Conservation (phyloP, 1,140 invertebrate genomes). For the Brachionus rotundiformis region DNA sequence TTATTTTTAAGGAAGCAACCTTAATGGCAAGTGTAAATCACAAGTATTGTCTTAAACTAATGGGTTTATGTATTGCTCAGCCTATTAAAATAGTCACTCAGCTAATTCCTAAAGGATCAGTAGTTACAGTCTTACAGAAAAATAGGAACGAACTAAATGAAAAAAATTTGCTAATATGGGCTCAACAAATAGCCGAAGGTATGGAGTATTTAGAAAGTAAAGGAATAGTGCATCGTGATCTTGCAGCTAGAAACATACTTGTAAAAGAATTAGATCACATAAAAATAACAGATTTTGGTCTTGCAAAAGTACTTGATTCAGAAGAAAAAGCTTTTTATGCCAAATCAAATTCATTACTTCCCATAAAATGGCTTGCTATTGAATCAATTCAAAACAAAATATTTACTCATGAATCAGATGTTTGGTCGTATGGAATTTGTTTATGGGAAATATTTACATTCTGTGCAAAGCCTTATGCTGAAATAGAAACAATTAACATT, state of each 20-base stretch:
- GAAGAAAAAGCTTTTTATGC: slow-evolving; percentile 71
- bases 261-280: slow-evolving; percentile 66
- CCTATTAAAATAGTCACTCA: slow-evolving; percentile 24
- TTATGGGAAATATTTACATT: slow-evolving; percentile 51
- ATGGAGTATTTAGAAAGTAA: slow-evolving; percentile 93
- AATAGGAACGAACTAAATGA: neutral
- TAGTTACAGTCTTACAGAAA: slow-evolving; percentile 5
- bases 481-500: slow-evolving; percentile 36
- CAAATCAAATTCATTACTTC: slow-evolving; percentile 82
- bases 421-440: slow-evolving; percentile 50
- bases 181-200: slow-evolving; percentile 91
- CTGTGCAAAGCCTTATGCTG: slow-evolving; percentile 80
- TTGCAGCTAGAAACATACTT: slow-evolving; percentile 91
- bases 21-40: slow-evolving; percentile 51
- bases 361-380: slow-evolving; percentile 35
- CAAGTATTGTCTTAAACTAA: slow-evolving; percentile 7
- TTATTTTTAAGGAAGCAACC: slow-evolving; percentile 16
- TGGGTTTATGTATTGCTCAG: slow-evolving; percentile 13
- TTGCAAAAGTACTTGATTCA: slow-evolving; percentile 66
- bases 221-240: slow-evolving; percentile 93
- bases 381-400: slow-evolving; percentile 26
- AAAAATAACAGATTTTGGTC: slow-evolving; percentile 64
- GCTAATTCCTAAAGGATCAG: slow-evolving; percentile 16
- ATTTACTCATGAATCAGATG: slow-evolving; percentile 42
- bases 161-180: slow-evolving; percentile 80